Evolutionary conservation across 2,888 invertebrate genomes (phyloP).

Genomic region (Glaucopsyche alexis): DNA sequence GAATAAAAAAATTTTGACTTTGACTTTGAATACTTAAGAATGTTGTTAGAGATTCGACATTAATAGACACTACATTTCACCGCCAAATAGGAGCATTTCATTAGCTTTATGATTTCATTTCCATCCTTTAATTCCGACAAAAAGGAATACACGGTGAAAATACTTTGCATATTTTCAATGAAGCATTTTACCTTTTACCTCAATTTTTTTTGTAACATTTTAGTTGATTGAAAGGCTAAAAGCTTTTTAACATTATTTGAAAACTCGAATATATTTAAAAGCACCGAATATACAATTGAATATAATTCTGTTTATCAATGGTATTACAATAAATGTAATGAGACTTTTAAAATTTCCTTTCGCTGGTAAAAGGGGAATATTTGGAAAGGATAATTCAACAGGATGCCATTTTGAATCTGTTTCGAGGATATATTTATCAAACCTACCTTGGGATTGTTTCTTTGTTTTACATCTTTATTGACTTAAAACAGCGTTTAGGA

Average conservation of each 20-base stretch:
- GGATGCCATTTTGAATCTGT: neutral
- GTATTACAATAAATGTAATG: neutral
- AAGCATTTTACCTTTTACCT: conserved; percentile 16
- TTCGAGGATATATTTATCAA: neutral
- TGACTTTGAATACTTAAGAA: too few species aligned
- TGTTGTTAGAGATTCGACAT: neutral
- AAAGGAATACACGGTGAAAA: conserved; percentile 18
- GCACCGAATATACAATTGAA: conserved; percentile 11
- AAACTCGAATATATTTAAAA: conserved; percentile 20
- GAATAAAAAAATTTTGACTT: too few species aligned
- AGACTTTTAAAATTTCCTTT: neutral
- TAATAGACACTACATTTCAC: neutral
- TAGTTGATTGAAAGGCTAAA: conserved; percentile 24
- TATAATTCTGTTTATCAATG: neutral
- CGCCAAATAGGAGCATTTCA: neutral
- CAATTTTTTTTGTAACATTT: conserved; percentile 21
- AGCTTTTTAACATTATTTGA: conserved; percentile 16
- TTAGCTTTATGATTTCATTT: conserved; percentile 20
- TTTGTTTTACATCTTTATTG: too few species aligned
- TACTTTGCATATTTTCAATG: conserved; percentile 22
- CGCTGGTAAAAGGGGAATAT: neutral
- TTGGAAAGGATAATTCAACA: neutral
- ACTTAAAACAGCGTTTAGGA: neutral
- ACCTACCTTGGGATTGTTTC: neutral
- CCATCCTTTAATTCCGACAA: conserved; percentile 11